These are phyloP conservation scores for Tetheella fluctuosa DNA, from an alignment of 2,888 invertebrate species.

Conservation along the genomic window DNA sequence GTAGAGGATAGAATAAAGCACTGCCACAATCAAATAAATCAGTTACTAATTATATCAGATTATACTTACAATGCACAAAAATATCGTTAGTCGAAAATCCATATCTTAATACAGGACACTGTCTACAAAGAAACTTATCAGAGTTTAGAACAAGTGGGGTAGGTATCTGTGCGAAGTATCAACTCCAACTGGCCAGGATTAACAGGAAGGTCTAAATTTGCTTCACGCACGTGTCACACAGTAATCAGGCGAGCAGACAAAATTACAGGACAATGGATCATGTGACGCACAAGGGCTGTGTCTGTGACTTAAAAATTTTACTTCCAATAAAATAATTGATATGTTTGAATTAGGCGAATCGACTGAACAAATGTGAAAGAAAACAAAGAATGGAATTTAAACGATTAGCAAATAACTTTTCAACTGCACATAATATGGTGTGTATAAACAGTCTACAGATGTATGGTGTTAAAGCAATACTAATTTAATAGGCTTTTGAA, in stretches of 20 bases:
- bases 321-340: background rate
- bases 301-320: background rate
- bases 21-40: too few relatives aligned
- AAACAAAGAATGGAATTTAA: too few relatives aligned
- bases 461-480: too few relatives aligned
- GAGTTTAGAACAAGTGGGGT: constrained; percentile 1
- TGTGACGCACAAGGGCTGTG: constrained; percentile 48
- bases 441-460: too few relatives aligned
- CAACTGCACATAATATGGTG: too few relatives aligned
- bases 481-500: too few relatives aligned
- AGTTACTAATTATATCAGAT: constrained; percentile 14
- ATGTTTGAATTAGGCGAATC: background rate
- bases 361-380: background rate
- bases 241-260: constrained; percentile 50
- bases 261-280: constrained; percentile 53
- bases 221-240: constrained; percentile 58
- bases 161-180: constrained; percentile 38
- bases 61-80: constrained; percentile 62
- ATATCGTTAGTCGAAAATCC: constrained; percentile 53
- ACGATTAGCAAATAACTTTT: too few relatives aligned
- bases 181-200: constrained; percentile 60
- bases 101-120: constrained; percentile 34
- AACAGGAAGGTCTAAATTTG: constrained; percentile 68
- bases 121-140: background rate
- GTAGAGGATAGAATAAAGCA: too few relatives aligned